Evolutionary conservation across 2,888 invertebrate genomes (phyloP), one percentile per base, ranked within the genome.

Genomic region (Leucania comma): DNA sequence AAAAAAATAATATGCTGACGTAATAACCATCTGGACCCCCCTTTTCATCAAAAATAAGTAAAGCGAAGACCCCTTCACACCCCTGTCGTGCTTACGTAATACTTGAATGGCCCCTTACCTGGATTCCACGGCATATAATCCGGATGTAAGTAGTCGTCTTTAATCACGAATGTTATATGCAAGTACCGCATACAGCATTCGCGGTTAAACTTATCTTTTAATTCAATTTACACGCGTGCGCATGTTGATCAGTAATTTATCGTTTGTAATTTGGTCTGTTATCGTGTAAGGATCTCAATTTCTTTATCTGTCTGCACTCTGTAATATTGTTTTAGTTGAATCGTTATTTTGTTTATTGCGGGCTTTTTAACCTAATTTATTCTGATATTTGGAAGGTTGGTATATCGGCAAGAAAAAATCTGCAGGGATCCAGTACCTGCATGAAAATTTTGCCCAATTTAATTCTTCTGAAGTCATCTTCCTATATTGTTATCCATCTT

Each of bases 151-250:
- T 10, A 54, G 26, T 60, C 38, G n/a, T 86, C 63, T 92, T 92
- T 90, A 91, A 92, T 91, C 88, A 89, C 90, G 80, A 92, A 91
- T 89, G 88, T 88, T 88, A 89, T 89, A 72, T 86, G 85, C 88
- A 85, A 42, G 88, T 86, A 81, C 64, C 58, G 42, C 42, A 20
- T 42, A 42, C 17, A 42, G 5, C 42, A 42, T 42, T 20, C 20
- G 17, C 17, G 42, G 6, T 42, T 42, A 42, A 68, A 89, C 90
- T 93, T 94, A 94, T 94, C 93, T 93, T 91, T 92, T 93, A 93
- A 94, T 94, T 94, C 91, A 93, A 93, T 94, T 93, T 93, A 93
- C 92, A 93, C 89, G 88, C 87, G 88, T 92, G 89, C 87, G 80
- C 84, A 89, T 90, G 91, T 92, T 91, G 88, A 90, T 89, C 86